These are phyloP conservation scores for Ctenochaetus hawaiiensis DNA, from an alignment of 2,797 vertebrate genomes.

Conservation along the genomic window DNA sequence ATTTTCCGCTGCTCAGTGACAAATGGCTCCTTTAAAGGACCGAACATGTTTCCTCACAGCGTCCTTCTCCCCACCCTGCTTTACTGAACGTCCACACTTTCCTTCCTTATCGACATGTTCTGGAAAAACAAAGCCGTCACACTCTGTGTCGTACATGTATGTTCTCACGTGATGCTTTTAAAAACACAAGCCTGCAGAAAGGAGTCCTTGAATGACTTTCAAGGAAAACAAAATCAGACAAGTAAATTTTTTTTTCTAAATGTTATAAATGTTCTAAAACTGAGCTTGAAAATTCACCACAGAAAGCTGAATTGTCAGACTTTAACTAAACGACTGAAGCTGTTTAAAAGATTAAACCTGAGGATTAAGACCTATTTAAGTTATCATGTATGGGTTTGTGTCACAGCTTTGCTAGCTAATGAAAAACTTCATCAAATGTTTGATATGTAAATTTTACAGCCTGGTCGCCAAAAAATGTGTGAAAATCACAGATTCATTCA, in stretches of 20 bases:
- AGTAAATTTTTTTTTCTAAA: not conserved
- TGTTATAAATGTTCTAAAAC: not conserved
- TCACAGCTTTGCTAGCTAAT: not conserved
- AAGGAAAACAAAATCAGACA: not conserved
- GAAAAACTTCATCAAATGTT: not conserved
- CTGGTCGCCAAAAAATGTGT: too few species aligned
- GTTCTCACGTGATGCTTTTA: not conserved
- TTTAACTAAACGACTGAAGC: not conserved
- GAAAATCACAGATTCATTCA: too few species aligned
- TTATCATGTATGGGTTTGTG: too few species aligned
- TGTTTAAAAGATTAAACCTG: not conserved
- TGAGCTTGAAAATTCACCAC: not conserved
- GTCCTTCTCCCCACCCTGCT: constrained; percentile 10
- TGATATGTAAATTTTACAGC: not conserved
- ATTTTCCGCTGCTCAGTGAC: not conserved
- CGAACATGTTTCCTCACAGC: constrained; percentile 19
- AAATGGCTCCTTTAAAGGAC: constrained; percentile 22
- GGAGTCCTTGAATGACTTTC: constrained; percentile 12
- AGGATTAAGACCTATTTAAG: not conserved
- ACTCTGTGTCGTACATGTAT: not conserved
- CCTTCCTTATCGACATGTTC: constrained; percentile 46
- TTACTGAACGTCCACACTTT: constrained; percentile 1
- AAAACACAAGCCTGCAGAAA: not conserved
- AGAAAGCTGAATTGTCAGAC: not conserved
- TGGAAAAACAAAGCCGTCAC: constrained; percentile 44